These are phyloP conservation scores for Myodes glareolus DNA, from an alignment of 2,113 vertebrate genomes.

Conservation along the genomic window DNA sequence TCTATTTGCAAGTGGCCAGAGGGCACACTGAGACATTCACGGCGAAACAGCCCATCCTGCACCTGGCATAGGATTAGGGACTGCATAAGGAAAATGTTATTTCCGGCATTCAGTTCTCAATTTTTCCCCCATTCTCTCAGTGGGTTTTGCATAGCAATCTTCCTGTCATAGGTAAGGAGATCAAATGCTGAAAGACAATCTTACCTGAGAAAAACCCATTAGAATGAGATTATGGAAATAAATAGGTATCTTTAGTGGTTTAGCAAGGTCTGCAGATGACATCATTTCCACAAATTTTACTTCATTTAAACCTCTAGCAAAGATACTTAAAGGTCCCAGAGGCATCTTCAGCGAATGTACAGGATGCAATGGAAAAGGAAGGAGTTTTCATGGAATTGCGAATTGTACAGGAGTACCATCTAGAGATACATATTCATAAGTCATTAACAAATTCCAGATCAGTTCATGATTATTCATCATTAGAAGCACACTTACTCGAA, in stretches of 20 bases:
- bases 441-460: conserved; percentile 81
- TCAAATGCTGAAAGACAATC: conserved; percentile 57
- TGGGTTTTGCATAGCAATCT: conserved; percentile 24
- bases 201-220: conserved; percentile 53
- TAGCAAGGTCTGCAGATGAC: conserved; percentile 63
- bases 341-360: conserved; percentile 52
- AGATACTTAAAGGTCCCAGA: conserved; percentile 63
- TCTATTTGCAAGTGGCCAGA: conserved; percentile 59
- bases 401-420: conserved; percentile 65
- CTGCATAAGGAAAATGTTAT: conserved; percentile 64
- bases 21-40: conserved; percentile 10
- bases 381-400: conserved; percentile 62
- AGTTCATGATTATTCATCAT: conserved; percentile 84
- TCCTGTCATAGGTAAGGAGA: conserved; percentile 62
- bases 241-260: conserved; percentile 34
- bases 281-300: conserved; percentile 65
- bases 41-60: conserved; percentile 21
- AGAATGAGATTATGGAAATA: conserved; percentile 52
- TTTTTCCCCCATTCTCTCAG: conserved; percentile 56
- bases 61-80: conserved; percentile 67
- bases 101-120: conserved; percentile 56
- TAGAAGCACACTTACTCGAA: conserved; percentile 55
- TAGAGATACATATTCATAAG: conserved; percentile 82
- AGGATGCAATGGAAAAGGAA: conserved; percentile 64
- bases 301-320: conserved; percentile 50